Evolutionary conservation across 2,113 vertebrate species (phyloP).

Genomic region (Nothoprocta perdicaria): DNA sequence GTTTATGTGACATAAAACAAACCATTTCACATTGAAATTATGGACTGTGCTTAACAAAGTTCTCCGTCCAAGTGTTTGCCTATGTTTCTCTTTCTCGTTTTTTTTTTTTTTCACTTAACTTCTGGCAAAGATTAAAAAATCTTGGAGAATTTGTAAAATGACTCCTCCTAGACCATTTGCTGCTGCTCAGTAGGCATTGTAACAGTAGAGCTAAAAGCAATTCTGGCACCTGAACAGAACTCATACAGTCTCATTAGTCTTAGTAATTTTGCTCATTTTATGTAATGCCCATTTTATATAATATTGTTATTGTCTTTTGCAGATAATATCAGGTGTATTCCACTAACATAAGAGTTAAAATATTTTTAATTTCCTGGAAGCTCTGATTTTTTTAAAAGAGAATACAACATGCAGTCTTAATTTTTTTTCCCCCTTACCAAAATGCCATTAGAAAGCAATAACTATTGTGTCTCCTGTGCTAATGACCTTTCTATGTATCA

Average conservation of each 20-base stretch:
- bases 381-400: not conserved
- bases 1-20: not conserved
- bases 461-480: not conserved
- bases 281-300: not conserved
- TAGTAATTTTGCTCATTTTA: not conserved
- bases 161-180: not conserved
- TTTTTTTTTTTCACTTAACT: not conserved
- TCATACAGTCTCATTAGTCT: not conserved
- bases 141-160: not conserved
- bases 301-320: not conserved
- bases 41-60: not conserved
- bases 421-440: not conserved
- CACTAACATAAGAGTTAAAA: not conserved
- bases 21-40: not conserved
- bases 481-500: not conserved
- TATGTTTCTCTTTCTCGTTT: not conserved
- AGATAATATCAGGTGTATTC: not conserved
- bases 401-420: not conserved
- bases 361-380: not conserved
- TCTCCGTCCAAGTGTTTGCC: not conserved
- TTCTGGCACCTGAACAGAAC: not conserved
- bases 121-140: not conserved
- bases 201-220: not conserved
- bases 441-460: not conserved
- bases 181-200: not conserved